Conservation (phyloP, 2,113 vertebrate species). For the Limanda limanda region DNA sequence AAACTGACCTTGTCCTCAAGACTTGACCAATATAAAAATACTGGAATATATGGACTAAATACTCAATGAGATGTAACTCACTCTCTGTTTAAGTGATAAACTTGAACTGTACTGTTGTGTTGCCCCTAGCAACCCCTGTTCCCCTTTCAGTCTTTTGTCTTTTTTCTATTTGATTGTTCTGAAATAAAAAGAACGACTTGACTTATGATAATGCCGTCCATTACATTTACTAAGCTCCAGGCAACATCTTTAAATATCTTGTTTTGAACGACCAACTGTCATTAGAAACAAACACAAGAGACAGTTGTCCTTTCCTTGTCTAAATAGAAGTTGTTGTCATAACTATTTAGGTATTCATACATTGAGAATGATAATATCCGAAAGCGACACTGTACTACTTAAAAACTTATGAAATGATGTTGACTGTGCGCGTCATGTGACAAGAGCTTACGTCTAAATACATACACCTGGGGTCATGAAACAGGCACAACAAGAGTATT, state of each 20-base stretch:
- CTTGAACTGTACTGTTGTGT: too few species aligned
- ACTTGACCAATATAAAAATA: too few species aligned
- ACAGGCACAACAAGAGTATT: neutral
- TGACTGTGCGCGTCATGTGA: neutral
- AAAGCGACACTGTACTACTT: neutral
- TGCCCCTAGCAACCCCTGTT: too few species aligned
- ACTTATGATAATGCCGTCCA: neutral
- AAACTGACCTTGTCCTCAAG: too few species aligned
- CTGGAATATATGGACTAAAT: too few species aligned
- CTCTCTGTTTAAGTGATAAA: too few species aligned
- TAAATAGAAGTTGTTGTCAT: too few species aligned
- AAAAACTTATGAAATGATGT: neutral
- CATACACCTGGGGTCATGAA: neutral
- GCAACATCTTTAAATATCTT: neutral
- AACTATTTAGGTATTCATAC: too few species aligned
- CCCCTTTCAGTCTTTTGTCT: too few species aligned
- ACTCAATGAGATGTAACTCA: too few species aligned
- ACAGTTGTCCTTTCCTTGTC: neutral
- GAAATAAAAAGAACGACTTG: neutral
- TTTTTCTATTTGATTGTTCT: too few species aligned
- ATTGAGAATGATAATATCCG: neutral
- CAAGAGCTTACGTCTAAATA: neutral
- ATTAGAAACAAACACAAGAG: neutral
- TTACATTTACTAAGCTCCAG: neutral
- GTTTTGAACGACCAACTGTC: too few species aligned